Evolutionary conservation across 2,113 vertebrate species (phyloP).

Genomic region (Azemiops feae): DNA sequence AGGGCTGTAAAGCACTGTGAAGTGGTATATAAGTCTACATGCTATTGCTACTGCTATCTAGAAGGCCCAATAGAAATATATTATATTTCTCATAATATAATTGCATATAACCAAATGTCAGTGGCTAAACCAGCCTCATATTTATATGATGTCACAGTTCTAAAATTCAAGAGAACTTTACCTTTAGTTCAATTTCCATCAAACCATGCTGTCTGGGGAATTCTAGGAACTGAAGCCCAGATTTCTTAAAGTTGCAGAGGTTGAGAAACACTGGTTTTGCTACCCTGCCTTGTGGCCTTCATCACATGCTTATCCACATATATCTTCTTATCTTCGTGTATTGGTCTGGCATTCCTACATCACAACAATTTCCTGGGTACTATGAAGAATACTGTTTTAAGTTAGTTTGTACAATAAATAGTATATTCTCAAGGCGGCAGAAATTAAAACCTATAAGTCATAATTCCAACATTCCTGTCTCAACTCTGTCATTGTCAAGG

Average conservation of each 20-base stretch:
- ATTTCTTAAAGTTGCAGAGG: not conserved
- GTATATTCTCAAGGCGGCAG: not conserved
- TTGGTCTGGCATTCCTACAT: not conserved
- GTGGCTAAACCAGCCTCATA: too few relatives aligned
- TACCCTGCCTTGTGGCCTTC: not conserved
- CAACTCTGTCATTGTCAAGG: not conserved
- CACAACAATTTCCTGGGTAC: not conserved
- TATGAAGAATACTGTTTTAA: not conserved
- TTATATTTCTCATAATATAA: too few relatives aligned
- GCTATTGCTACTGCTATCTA: too few relatives aligned
- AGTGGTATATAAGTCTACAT: too few relatives aligned
- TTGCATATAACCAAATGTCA: too few relatives aligned
- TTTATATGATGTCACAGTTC: too few relatives aligned
- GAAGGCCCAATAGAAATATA: too few relatives aligned
- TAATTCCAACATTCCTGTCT: not conserved
- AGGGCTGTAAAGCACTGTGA: too few relatives aligned
- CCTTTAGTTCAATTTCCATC: too few relatives aligned
- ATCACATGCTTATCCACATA: not conserved
- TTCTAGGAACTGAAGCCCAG: not conserved
- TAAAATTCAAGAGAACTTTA: too few relatives aligned
- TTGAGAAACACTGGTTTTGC: not conserved
- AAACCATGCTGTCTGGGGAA: not conserved
- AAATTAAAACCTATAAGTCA: not conserved
- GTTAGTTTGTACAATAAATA: not conserved
- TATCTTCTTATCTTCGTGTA: not conserved